phyloP scores from a whole-genome alignment of 2,113 vertebrate species.

The Typhlomys cinereus region DNA sequence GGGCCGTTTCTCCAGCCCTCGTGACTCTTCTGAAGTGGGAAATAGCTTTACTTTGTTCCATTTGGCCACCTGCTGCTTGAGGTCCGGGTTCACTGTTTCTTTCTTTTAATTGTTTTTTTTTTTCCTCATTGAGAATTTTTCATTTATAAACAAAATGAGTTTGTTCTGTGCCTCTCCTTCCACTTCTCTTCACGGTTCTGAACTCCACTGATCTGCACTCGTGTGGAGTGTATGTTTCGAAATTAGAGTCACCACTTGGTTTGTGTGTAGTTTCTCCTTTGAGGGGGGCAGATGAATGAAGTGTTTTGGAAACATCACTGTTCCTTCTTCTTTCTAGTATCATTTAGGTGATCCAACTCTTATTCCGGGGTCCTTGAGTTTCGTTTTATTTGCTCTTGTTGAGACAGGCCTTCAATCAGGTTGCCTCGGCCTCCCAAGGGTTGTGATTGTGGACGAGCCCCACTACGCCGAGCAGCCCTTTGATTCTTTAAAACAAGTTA shows the following conservation, averaged over 20 bases:
- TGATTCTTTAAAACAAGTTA: slow-evolving; percentile 40
- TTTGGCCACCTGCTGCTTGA: not conserved
- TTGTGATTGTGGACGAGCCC: not conserved
- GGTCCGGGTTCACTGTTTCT: not conserved
- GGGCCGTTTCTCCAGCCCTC: too few relatives aligned
- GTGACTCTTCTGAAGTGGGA: too few relatives aligned
- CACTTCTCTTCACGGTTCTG: too few relatives aligned
- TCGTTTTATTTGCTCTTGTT: not conserved
- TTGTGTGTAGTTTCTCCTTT: not conserved
- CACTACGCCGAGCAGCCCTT: not conserved
- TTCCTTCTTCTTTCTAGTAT: slow-evolving; percentile 8
- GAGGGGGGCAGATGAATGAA: slow-evolving; percentile 47
- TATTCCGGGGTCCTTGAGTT: not conserved
- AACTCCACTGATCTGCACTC: too few relatives aligned
- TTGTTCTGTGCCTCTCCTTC: too few relatives aligned
- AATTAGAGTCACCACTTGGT: not conserved
- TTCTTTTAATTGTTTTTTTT: too few relatives aligned
- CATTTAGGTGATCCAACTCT: slow-evolving; percentile 53
- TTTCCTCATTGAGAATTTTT: too few relatives aligned
- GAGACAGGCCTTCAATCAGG: not conserved
- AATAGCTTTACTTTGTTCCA: not conserved
- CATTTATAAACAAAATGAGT: too few relatives aligned
- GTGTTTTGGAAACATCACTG: slow-evolving; percentile 37
- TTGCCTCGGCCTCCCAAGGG: not conserved
- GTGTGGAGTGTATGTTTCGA: too few relatives aligned